Evolutionary conservation across 2,113 vertebrate genomes (phyloP), one percentile per base, ranked within the genome.

Genomic region (Pycnonotus jocosus): DNA sequence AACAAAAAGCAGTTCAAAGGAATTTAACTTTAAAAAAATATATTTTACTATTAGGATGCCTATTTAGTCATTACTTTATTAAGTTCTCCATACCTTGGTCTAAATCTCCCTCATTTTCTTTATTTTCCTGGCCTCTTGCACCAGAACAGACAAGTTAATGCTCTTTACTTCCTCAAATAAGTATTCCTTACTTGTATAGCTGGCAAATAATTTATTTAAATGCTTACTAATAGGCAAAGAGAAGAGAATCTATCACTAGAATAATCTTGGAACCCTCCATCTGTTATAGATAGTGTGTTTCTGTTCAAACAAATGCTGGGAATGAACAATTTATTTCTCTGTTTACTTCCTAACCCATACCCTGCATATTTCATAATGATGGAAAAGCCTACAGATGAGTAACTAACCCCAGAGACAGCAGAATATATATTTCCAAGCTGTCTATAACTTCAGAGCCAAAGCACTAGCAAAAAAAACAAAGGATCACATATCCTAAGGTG

Each of bases 301-400:
- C 70, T 81, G 24, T 85, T 92, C n/a, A 90, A 95, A 68, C 61
- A 78, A 71, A 85, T 71, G 88, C 79, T 62, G 38, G 21, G 53
- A 95, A 91, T 88, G 83, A 90, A 73, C 57, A 77, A 81, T 87
- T 87, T 85, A 79, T 90, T 92, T 85, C 84, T 54, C 57, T 88
- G 51, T 86, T 93, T 81, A 88, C 74, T 78, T 71, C 13, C 48
- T 62, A 72, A 44, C 38, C 8, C 47, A 91, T 87, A 81, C 24
- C 51, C n/a, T 72, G 37, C 23, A 31, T 38, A 85, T 85, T 92
- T 90, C 73, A 64, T 79, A 84, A 51, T 60, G 48, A 84, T 28
- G 25, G 65, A 85, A 78, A 83, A 91, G 80, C 24, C 48, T 60
- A 60, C 33, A 68, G 53, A 78, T 42, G 12, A 91, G 44, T 72